These are phyloP conservation scores for Beroe ovata DNA, from an alignment of 37 sponge, comb jelly and placozoan genomes.

Conservation along the genomic window DNA sequence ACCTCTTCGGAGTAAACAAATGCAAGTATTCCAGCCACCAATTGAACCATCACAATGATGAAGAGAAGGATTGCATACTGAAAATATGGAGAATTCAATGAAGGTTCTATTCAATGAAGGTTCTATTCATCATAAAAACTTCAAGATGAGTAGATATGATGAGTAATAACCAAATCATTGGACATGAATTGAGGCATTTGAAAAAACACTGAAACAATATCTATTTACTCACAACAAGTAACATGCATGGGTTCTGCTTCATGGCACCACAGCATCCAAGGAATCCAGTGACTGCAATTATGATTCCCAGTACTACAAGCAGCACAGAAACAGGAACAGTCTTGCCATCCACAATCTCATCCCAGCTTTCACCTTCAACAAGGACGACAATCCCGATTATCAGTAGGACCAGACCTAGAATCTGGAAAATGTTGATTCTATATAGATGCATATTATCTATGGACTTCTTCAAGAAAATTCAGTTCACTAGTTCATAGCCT, in stretches of 20 bases:
- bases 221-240: constrained; percentile 16
- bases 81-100: too few species aligned
- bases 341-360: constrained; percentile 50
- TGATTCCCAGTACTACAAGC: constrained; percentile 19
- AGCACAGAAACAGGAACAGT: constrained; percentile 57
- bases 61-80: constrained; percentile 71
- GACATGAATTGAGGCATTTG: too few species aligned
- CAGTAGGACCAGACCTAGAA: constrained; percentile 56
- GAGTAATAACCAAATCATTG: too few species aligned
- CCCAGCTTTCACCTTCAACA: constrained; percentile 47
- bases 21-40: constrained; percentile 71
- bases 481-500: too few species aligned
- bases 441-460: too few species aligned
- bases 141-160: too few species aligned
- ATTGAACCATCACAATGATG: constrained; percentile 71
- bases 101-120: too few species aligned
- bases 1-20: constrained; percentile 71
- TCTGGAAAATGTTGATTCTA: too few species aligned
- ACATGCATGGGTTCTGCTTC: constrained; percentile 45
- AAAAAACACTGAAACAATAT: not conserved
- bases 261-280: constrained; percentile 64
- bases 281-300: constrained; percentile 31
- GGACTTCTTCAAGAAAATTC: too few species aligned
- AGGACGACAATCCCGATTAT: constrained; percentile 48
- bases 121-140: too few species aligned